A percentile compares a stretch with the other conserved stretches of the same genome.
Conservation (phyloP, 2,797 vertebrate genomes). For the Macropus fuliginosus region DNA sequence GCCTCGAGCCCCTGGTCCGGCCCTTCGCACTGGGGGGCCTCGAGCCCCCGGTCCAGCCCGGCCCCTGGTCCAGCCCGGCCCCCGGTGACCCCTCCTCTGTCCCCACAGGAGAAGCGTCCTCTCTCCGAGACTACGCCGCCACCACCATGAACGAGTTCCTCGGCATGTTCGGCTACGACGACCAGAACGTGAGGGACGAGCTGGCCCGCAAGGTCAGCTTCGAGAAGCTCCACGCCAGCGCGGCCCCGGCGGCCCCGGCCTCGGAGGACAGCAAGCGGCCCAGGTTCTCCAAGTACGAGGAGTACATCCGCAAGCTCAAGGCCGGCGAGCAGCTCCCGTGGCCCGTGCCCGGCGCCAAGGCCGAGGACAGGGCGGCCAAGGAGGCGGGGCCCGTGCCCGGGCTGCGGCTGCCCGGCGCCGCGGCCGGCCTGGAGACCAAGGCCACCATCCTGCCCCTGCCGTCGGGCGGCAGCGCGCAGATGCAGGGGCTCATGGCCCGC, state of each 20-base stretch:
- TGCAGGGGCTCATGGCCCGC: slow-evolving; percentile 93
- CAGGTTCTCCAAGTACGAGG: slow-evolving; percentile 98
- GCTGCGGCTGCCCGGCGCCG: slow-evolving; percentile 86
- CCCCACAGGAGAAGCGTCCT: slow-evolving; percentile 92
- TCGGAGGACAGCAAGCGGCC: slow-evolving; percentile 92
- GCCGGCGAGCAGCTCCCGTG: slow-evolving; percentile 95
- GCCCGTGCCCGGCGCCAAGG: slow-evolving; percentile 91
- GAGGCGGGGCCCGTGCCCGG: slow-evolving; percentile 86
- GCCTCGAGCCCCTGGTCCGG: no score
- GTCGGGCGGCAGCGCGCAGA: slow-evolving; percentile 89
- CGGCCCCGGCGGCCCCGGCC: slow-evolving; percentile 93
- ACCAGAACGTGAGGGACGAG: slow-evolving; percentile 97
- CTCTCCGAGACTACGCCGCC: slow-evolving; percentile 96
- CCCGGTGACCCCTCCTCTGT: slow-evolving; percentile 67
- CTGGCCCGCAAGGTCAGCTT: slow-evolving; percentile 98
- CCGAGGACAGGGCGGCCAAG: slow-evolving; percentile 91
- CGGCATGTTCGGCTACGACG: slow-evolving; percentile 98
- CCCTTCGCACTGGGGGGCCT: no score
- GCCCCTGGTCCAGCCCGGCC: background rate
- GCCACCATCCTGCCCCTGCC: slow-evolving; percentile 89
- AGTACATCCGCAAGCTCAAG: slow-evolving; percentile 98
- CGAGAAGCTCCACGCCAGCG: slow-evolving; percentile 92
- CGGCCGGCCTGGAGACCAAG: slow-evolving; percentile 93
- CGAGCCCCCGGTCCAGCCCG: no score
- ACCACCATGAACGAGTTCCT: slow-evolving; percentile 99